Evolutionary conservation across 2,888 invertebrate genomes (phyloP), one percentile per base, ranked within the genome.

Genomic region (Athalia rosae): DNA sequence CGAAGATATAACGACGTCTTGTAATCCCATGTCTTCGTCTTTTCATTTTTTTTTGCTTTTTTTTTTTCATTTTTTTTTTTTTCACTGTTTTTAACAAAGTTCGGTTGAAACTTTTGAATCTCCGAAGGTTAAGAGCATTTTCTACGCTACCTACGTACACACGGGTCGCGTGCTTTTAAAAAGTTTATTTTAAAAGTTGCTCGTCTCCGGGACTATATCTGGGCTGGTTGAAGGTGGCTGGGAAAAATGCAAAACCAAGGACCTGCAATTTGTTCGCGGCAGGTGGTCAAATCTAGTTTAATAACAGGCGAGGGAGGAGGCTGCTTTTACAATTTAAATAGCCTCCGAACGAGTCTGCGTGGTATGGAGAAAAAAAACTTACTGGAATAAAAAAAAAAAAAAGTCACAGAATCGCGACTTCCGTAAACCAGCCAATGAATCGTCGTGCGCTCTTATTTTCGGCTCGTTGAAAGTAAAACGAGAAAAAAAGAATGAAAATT

Each of bases 301-400:
- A 87, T 87, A 87, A 86, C 84, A 28, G 77, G 78, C 28, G 28
- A 28, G 28, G 28, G 28, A 28, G 28, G 28, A 28, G 28, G 28
- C 28, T 28, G 78, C 79, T 84, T 86, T 86, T 86, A 85, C 84
- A 86, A 85, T 88, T 85, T 87, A 88, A 86, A 88, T 84, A 79
- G 82, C 79, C 71, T 62, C 4, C 82, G 85, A 76, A 85, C 82
- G 85, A 87, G 7, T 2, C 4, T 50, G 9, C 50, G 53, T 47
- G 41, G 28, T 28, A 28, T 28, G 28, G 28, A 28, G 28, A 28
- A 28, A 28, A 28, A 28, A 28, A 28, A 28, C 28, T 28, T 28
- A 28, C 28, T 28, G 28, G 28, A 28, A 28, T n/a, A 28, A 28
- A 28, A 28, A 28, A 28, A 2, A 28, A 28, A 28, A 28, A 28